Evolutionary conservation across 2,797 vertebrate genomes (phyloP).

Genomic region (Pyrocephalus nanus): DNA sequence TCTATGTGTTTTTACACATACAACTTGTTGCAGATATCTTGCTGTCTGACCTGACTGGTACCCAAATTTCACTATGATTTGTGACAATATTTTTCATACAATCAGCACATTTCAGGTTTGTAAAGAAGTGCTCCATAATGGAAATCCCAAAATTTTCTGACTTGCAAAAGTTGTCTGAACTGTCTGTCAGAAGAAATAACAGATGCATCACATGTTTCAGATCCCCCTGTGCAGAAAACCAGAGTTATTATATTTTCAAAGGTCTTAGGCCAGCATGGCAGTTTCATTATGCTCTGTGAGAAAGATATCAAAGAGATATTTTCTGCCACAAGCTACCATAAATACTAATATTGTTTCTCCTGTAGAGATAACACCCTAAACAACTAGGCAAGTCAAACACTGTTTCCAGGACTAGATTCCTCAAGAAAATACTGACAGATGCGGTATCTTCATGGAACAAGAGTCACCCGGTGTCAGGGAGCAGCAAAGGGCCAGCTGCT

Average conservation of each 20-base stretch:
- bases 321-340: not conserved
- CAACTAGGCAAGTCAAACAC: not conserved
- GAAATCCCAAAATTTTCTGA: not conserved
- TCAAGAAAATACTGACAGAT: not conserved
- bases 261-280: not conserved
- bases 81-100: not conserved
- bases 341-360: not conserved
- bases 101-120: not conserved
- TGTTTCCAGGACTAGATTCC: not conserved
- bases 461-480: accelerated
- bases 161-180: not conserved
- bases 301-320: not conserved
- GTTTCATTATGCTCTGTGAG: not conserved
- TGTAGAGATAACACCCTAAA: not conserved
- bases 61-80: not conserved
- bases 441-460: accelerated
- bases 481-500: not conserved
- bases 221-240: not conserved
- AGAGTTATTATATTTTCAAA: not conserved
- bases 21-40: not conserved
- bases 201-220: not conserved
- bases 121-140: not conserved
- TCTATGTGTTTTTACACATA: not conserved
- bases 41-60: not conserved
- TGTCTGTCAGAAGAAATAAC: not conserved